These are phyloP conservation scores for Mus spicilegus DNA, from an alignment of 2,113 vertebrate species.

Conservation along the genomic window DNA sequence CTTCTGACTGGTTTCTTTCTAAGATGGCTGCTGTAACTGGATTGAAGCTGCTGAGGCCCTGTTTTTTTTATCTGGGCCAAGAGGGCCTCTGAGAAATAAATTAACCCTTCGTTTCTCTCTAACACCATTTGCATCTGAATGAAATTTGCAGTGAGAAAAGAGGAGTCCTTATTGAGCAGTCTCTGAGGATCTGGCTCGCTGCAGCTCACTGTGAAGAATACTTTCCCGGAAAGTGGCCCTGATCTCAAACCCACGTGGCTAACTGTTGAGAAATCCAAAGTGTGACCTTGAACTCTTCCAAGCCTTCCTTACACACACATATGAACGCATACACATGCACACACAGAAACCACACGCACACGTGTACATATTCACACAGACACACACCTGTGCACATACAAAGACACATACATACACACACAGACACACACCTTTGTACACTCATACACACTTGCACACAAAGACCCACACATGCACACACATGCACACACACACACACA, in stretches of 20 bases:
- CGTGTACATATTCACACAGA: not conserved
- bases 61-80: not conserved
- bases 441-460: not conserved
- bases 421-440: not conserved
- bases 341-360: not conserved
- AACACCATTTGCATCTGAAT: constrained; percentile 31
- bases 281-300: not conserved
- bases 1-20: constrained; percentile 22
- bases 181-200: not conserved
- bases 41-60: not conserved
- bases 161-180: not conserved
- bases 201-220: not conserved
- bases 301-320: not conserved
- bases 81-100: not conserved
- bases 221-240: constrained; percentile 11
- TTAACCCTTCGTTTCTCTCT: not conserved
- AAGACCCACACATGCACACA: not conserved
- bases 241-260: not conserved
- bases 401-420: not conserved
- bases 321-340: not conserved
- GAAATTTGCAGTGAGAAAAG: not conserved
- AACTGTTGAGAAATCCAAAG: constrained; percentile 16
- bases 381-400: not conserved
- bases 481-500: not conserved
- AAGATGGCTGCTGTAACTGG: constrained; percentile 16